Percentiles rank a stretch among this genome's conserved stretches.
Evolutionary conservation across 2,888 invertebrate genomes (phyloP).

Genomic region (Coremacera marginata): DNA sequence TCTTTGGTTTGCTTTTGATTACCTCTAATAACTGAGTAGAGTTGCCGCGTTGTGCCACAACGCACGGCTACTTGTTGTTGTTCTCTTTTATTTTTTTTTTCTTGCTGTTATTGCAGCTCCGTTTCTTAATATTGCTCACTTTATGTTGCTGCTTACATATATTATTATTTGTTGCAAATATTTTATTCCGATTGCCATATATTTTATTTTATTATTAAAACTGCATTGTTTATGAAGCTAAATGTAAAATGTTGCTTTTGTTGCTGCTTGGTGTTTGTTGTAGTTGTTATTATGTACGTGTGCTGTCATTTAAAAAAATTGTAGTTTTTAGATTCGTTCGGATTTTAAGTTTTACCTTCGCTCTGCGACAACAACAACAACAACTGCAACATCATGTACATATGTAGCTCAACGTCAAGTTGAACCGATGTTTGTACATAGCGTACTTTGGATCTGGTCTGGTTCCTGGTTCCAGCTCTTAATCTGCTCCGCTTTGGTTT

Average conservation of each 20-base stretch:
- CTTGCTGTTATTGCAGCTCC: not conserved
- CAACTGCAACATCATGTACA: not conserved
- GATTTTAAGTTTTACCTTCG: not conserved
- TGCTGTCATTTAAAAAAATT: conserved; percentile 30
- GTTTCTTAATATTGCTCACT: conserved; percentile 7
- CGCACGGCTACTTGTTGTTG: conserved; percentile 35
- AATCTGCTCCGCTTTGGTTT: not conserved
- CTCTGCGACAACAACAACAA: conserved; percentile 1
- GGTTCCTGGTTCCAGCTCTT: not conserved
- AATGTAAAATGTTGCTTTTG: conserved; percentile 60
- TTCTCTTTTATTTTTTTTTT: not conserved
- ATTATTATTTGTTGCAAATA: conserved; percentile 59
- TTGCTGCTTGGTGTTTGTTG: conserved; percentile 44
- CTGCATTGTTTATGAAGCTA: conserved; percentile 65
- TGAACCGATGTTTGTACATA: not conserved
- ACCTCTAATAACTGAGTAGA: conserved; percentile 40
- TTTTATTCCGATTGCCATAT: conserved; percentile 63
- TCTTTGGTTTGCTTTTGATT: conserved; percentile 33
- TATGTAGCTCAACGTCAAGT: not conserved
- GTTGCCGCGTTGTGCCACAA: conserved; percentile 29
- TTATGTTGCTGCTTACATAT: conserved; percentile 14
- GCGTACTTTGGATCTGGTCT: conserved; percentile 1
- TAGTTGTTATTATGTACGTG: conserved; percentile 4
- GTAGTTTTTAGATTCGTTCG: not conserved
- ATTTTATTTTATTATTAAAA: conserved; percentile 57